Evolutionary conservation across 2,888 invertebrate genomes (phyloP).

Genomic region (Ophioninae sp.): DNA sequence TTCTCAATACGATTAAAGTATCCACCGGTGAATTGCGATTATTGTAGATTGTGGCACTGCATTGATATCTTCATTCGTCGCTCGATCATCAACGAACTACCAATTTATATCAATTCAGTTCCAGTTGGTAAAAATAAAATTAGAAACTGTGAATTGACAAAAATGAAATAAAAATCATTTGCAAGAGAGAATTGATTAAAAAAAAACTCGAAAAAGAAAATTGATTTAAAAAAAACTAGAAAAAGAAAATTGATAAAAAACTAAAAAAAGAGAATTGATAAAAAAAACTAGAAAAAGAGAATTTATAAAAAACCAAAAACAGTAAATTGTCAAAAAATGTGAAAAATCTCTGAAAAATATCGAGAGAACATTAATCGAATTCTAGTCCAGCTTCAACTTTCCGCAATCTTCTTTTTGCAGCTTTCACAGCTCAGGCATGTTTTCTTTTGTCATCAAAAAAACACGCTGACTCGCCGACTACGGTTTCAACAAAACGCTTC

Average conservation of each 20-base stretch:
- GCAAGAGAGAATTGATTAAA: too few species aligned
- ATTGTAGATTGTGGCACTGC: constrained; percentile 19
- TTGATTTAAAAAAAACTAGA: too few species aligned
- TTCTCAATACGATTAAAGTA: constrained; percentile 51
- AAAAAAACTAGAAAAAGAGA: too few species aligned
- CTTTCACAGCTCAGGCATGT: background rate
- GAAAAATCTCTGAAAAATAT: background rate
- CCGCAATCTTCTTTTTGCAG: background rate
- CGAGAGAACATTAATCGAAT: background rate
- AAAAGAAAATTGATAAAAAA: too few species aligned
- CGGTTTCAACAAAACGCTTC: constrained; percentile 1
- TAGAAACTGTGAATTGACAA: too few species aligned
- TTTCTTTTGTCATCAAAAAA: background rate
- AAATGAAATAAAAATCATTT: too few species aligned
- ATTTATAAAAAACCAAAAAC: too few species aligned
- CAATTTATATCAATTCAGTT: constrained; percentile 50
- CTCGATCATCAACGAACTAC: constrained; percentile 45
- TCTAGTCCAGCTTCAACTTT: background rate
- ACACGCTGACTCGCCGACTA: background rate
- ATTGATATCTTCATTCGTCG: constrained; percentile 25
- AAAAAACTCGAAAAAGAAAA: too few species aligned
- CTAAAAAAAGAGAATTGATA: too few species aligned
- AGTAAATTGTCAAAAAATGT: too few species aligned
- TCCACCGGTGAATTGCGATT: constrained; percentile 23
- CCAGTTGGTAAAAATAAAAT: too few species aligned